phyloP scores from a whole-genome alignment of 1,140 invertebrate species.

The Globodera rostochiensis region DNA sequence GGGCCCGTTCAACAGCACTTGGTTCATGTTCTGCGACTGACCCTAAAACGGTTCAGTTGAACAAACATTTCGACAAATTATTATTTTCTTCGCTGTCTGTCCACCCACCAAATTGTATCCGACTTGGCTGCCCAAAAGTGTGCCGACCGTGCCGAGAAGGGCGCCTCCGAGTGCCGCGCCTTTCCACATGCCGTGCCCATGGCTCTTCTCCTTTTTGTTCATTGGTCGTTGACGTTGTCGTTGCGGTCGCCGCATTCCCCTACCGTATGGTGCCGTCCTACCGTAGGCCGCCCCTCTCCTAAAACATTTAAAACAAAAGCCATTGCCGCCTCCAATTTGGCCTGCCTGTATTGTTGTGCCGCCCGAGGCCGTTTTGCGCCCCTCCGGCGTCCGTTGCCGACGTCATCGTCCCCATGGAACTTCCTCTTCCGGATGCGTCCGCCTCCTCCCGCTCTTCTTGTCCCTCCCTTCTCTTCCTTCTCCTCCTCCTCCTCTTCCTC shows the following conservation, averaged over 20 bases:
- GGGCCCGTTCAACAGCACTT: background rate
- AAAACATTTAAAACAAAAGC: background rate
- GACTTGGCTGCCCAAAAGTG: background rate
- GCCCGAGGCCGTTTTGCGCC: background rate
- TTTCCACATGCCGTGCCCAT: background rate
- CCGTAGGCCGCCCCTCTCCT: background rate
- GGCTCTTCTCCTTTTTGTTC: background rate
- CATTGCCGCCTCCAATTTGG: background rate
- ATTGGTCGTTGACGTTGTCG: conserved; percentile 1
- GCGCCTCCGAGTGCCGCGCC: background rate
- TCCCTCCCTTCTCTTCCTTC: background rate
- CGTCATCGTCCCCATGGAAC: background rate
- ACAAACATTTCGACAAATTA: too few relatives aligned
- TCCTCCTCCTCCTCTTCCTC: background rate
- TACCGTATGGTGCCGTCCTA: background rate
- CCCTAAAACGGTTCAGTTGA: background rate
- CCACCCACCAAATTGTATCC: background rate
- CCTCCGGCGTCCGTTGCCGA: background rate
- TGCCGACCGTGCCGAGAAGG: background rate
- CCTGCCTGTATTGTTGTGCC: background rate
- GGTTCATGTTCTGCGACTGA: background rate
- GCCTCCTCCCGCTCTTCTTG: background rate
- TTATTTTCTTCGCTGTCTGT: background rate
- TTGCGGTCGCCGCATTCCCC: background rate
- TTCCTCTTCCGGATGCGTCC: background rate